These are phyloP conservation scores for Gandaritis pyraliata DNA, from an alignment of 2,888 invertebrate species.

Conservation along the genomic window DNA sequence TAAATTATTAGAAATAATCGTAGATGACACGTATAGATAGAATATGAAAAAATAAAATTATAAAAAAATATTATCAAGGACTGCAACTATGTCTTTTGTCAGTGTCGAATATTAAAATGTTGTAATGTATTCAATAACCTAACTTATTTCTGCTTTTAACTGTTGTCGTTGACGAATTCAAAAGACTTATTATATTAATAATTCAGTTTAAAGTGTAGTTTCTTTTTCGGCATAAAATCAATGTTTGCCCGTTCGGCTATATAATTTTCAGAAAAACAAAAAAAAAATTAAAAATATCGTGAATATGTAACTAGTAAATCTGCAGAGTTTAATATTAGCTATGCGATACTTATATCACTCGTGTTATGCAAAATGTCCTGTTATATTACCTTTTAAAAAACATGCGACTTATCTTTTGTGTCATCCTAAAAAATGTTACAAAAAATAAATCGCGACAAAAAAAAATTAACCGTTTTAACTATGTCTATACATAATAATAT, in stretches of 20 bases:
- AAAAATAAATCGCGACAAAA: conserved; percentile 62
- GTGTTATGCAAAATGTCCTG: conserved; percentile 67
- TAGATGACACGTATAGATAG: conserved; percentile 52
- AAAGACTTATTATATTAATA: conserved; percentile 8
- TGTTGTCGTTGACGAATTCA: conserved; percentile 9
- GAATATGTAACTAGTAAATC: conserved; percentile 66
- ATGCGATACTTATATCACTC: conserved; percentile 65
- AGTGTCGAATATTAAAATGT: conserved; percentile 29
- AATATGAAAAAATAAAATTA: conserved; percentile 46
- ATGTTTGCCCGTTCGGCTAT: conserved; percentile 47
- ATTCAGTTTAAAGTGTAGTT: conserved; percentile 59
- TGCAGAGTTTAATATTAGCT: conserved; percentile 66
- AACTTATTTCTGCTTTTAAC: conserved; percentile 12
- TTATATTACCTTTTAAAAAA: conserved; percentile 69
- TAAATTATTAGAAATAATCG: conserved; percentile 51
- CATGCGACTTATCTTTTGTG: conserved; percentile 56
- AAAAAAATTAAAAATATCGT: conserved; percentile 65
- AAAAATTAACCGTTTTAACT: conserved; percentile 73
- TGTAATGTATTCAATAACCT: conserved; percentile 17
- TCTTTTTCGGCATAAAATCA: conserved; percentile 58
- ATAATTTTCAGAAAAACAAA: conserved; percentile 55
- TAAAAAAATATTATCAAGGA: conserved; percentile 34
- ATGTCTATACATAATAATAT: conserved; percentile 79
- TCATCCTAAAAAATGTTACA: conserved; percentile 46
- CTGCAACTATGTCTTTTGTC: conserved; percentile 24